Evolutionary conservation across 2,888 invertebrate species (phyloP).

Genomic region (Hyposoter didymator): DNA sequence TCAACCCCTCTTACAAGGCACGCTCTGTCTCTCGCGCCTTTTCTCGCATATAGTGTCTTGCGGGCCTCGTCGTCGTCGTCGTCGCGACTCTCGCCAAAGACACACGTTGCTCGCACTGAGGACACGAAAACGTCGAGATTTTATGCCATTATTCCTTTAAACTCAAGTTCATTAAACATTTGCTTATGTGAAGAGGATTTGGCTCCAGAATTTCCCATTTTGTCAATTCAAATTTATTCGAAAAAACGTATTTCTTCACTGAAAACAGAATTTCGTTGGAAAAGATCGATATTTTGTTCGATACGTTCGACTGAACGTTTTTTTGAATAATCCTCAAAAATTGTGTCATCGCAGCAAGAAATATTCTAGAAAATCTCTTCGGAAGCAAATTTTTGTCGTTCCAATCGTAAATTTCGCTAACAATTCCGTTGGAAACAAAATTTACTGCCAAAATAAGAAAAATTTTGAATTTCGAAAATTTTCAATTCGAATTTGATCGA

Average conservation of each 20-base stretch:
- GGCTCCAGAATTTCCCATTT: not conserved
- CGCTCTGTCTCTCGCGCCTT: conserved; percentile 2
- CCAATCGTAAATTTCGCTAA: no score
- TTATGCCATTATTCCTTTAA: not conserved
- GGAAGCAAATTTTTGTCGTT: no score
- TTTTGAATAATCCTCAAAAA: no score
- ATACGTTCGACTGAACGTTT: no score
- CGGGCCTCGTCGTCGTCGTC: no score
- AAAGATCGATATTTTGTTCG: no score
- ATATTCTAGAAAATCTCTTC: no score
- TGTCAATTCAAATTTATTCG: not conserved
- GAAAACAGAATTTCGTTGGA: no score
- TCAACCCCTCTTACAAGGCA: not conserved
- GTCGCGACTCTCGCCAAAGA: not conserved
- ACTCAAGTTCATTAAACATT: not conserved
- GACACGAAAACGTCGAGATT: not conserved
- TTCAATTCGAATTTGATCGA: not conserved
- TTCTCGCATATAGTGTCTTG: not conserved
- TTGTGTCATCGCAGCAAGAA: no score
- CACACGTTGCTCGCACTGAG: not conserved
- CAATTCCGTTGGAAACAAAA: no score
- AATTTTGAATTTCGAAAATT: no score
- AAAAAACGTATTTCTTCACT: not conserved
- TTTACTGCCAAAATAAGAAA: no score
- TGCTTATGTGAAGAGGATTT: not conserved